Base-by-base conservation (phyloP, 2,113 vertebrate species). In the Neopipo cinnamomea region DNA sequence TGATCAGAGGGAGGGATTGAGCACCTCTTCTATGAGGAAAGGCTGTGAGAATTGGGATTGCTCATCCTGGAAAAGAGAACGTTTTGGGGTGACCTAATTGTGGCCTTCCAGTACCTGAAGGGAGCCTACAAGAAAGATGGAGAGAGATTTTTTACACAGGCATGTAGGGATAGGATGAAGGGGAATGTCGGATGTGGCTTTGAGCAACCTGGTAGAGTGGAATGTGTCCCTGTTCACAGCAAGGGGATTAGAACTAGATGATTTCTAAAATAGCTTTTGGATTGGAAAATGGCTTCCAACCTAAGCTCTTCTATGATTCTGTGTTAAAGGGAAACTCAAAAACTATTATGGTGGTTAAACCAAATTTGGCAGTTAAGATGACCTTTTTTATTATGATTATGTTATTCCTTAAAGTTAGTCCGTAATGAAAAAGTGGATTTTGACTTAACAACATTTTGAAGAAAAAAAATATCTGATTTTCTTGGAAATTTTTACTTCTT, bases 331-430 rank as follows among this genome's bases (percentile, higher is more conserved):
- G 42, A 71, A 93, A 42, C 3, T 42, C n/a, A 63, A 68, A 68
- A 73, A 25, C 2, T 80, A 5, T 61, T 27, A 23, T 31, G 3
- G 24, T 61, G 3, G 1, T 56, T 68, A 72, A 72, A 85, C 9
- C 3, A 2, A 37, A 25, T 63, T 71, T 87, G 0, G 2, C 4
- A 17, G 7, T 58, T 65, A 50, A 12, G 4, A 55, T 70, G 2
- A 27, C 1, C 0, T 61, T 61, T 70, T 18, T 49, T n/a, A 15
- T 53, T 24, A 31, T 13, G 16, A 49, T 62, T 50, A 14, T 68
- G 74, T 72, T 52, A 15, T 33, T 37, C 11, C 9, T 53, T 88
- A 35, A 61, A 21, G 5, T 10, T 25, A 1, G 0, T 70, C 30
- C 56, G 9, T 28, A 53, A 65, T 21, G 12, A 58, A 71, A 79